A percentile compares a stretch with the other conserved stretches of the same genome.
phyloP scores from a whole-genome alignment of 2,888 invertebrate genomes.

The Melieria crassipennis region DNA sequence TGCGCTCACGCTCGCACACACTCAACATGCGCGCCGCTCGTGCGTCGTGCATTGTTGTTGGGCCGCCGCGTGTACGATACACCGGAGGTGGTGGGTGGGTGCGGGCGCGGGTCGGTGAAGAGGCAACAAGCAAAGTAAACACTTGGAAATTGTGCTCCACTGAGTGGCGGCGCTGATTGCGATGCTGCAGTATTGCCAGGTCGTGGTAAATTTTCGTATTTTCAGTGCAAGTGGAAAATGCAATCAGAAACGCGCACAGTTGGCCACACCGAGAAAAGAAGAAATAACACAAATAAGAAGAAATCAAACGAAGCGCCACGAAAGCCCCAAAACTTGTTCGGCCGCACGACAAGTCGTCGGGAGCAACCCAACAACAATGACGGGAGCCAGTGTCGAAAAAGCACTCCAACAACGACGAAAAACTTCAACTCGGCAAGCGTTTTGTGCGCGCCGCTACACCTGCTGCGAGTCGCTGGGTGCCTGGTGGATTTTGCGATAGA shows the following conservation, averaged over 20 bases:
- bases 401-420: not conserved
- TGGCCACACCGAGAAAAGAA: too few species aligned
- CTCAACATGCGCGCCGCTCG: not conserved
- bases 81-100: not conserved
- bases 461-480: conserved; percentile 50
- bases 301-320: too few species aligned
- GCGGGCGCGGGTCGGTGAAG: not conserved
- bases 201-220: not conserved
- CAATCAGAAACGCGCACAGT: too few species aligned
- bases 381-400: not conserved
- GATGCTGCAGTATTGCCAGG: not conserved
- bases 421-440: not conserved
- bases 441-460: conserved; percentile 1
- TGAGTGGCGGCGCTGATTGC: not conserved
- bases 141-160: not conserved
- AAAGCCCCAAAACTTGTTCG: too few species aligned
- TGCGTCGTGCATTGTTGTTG: conserved; percentile 3
- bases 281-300: too few species aligned
- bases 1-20: not conserved
- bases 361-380: not conserved
- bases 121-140: too few species aligned
- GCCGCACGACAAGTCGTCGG: too few species aligned
- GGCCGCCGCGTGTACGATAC: not conserved
- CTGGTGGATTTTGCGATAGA: conserved; percentile 65
- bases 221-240: too few species aligned